Evolutionary conservation across 1,140 invertebrate species (phyloP).

Genomic region (Heliconius hewitsoni): DNA sequence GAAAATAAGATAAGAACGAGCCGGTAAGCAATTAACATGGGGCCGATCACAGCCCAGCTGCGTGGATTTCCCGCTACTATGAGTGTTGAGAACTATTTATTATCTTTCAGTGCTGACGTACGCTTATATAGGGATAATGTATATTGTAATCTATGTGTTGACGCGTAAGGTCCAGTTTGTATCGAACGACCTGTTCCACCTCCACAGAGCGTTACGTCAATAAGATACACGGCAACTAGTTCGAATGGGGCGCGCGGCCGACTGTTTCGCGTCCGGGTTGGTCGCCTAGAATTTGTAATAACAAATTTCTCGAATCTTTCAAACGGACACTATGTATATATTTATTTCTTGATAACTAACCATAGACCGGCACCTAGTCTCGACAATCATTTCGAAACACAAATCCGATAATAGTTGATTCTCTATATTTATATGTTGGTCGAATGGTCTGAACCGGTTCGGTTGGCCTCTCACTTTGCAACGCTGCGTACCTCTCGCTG

Average conservation of each 20-base stretch:
- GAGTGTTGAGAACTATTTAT: constrained; percentile 77
- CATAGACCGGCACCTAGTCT: constrained; percentile 26
- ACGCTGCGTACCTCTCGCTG: constrained; percentile 72
- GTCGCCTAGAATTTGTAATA: constrained; percentile 61
- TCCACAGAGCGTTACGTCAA: constrained; percentile 75
- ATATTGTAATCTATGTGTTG: constrained; percentile 41
- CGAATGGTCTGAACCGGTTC: constrained; percentile 74
- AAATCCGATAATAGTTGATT: constrained; percentile 47
- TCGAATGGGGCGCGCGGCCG: constrained; percentile 65
- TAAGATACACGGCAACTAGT: constrained; percentile 75
- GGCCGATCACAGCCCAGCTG: constrained; percentile 74
- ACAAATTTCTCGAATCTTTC: constrained; percentile 50
- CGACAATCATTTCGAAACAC: constrained; percentile 36
- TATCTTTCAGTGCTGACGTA: constrained; percentile 73
- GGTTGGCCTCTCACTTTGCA: constrained; percentile 78
- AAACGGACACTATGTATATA: constrained; percentile 30
- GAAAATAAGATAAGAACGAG: constrained; percentile 67
- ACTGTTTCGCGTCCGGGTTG: constrained; percentile 73
- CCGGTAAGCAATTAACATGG: constrained; percentile 70
- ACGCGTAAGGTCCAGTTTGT: constrained; percentile 61
- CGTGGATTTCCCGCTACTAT: constrained; percentile 78
- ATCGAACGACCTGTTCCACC: constrained; percentile 57
- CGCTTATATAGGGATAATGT: constrained; percentile 46
- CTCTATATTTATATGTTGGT: constrained; percentile 59
- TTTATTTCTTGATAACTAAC: constrained; percentile 8